These are phyloP conservation scores for Sphenodon punctatus DNA, from an alignment of 2,797 vertebrate species.

Conservation along the genomic window DNA sequence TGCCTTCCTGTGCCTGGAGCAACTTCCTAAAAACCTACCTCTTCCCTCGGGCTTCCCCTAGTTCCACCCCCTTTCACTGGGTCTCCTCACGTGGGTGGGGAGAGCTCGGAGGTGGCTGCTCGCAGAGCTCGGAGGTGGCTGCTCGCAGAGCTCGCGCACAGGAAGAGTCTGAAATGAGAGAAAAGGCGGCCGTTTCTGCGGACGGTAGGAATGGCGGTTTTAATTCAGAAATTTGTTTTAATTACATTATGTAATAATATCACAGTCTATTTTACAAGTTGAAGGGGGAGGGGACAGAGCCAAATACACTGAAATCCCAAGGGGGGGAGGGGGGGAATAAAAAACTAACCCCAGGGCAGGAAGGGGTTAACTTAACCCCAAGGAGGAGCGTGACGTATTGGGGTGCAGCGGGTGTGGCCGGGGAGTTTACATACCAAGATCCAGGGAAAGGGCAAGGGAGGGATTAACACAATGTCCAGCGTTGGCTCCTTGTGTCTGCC, in stretches of 20 bases:
- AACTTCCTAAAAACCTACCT: too few relatives aligned
- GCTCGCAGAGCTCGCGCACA: too few relatives aligned
- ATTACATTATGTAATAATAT: slow-evolving; percentile 78
- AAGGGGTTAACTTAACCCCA: slow-evolving; percentile 53
- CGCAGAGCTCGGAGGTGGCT: too few relatives aligned
- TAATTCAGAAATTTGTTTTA: slow-evolving; percentile 76
- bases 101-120: too few relatives aligned
- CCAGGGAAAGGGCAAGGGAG: slow-evolving; percentile 64
- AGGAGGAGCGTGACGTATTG: slow-evolving; percentile 5
- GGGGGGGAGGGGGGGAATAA: slow-evolving; percentile 46
- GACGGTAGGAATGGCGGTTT: slow-evolving; percentile 71
- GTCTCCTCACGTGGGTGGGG: too few relatives aligned
- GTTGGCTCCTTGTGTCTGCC: slow-evolving; percentile 29
- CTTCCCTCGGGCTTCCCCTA: too few relatives aligned
- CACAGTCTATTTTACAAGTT: slow-evolving; percentile 83
- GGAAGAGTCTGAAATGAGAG: not conserved
- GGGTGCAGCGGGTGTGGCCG: slow-evolving; percentile 36
- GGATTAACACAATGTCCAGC: slow-evolving; percentile 57
- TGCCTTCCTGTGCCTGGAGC: too few relatives aligned
- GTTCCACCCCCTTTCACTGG: too few relatives aligned
- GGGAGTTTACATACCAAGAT: slow-evolving; percentile 14
- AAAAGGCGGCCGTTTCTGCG: slow-evolving; percentile 44
- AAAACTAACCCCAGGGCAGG: slow-evolving; percentile 64
- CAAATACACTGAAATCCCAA: slow-evolving; percentile 56
- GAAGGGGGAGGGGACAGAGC: slow-evolving; percentile 50